A percentile compares a stretch with the other conserved stretches of the same genome.
Conservation (phyloP, 2,113 vertebrate species). For the Chaetodon trifascialis region DNA sequence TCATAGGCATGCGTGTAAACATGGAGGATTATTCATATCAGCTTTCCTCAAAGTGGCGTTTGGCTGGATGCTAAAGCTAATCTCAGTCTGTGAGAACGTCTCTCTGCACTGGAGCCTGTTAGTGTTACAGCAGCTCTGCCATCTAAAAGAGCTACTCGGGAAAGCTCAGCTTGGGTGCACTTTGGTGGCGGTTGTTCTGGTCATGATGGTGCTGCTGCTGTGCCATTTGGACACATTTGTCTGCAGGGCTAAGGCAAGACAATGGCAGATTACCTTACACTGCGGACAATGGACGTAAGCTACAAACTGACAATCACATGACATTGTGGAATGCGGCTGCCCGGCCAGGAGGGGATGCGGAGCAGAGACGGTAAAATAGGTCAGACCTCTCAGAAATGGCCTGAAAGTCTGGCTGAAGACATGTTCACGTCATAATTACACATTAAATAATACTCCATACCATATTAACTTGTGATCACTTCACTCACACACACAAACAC, state of each 20-base stretch:
- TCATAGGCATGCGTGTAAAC: slow-evolving; percentile 73
- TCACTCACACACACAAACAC: neutral
- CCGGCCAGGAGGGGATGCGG: slow-evolving; percentile 45
- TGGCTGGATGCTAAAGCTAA: slow-evolving; percentile 69
- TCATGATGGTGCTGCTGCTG: slow-evolving; percentile 16
- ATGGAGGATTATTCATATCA: slow-evolving; percentile 77
- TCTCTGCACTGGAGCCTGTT: slow-evolving; percentile 48
- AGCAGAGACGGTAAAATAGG: slow-evolving; percentile 36
- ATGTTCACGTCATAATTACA: slow-evolving; percentile 2
- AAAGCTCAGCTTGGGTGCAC: slow-evolving; percentile 6
- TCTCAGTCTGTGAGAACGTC: slow-evolving; percentile 60
- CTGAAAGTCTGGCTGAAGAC: slow-evolving; percentile 13
- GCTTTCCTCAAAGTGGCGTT: slow-evolving; percentile 73
- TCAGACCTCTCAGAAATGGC: slow-evolving; percentile 30
- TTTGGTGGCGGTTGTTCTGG: slow-evolving; percentile 15
- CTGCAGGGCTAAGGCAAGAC: slow-evolving; percentile 51
- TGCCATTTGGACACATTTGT: slow-evolving; percentile 40
- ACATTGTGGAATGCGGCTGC: slow-evolving; percentile 70
- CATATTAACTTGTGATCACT: neutral
- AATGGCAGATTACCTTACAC: slow-evolving; percentile 74
- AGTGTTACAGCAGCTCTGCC: slow-evolving; percentile 34
- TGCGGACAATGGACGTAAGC: slow-evolving; percentile 67
- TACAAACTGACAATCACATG: slow-evolving; percentile 68
- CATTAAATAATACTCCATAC: slow-evolving; percentile 2
- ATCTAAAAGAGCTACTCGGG: slow-evolving; percentile 27